Percentiles rank a stretch among this genome's conserved stretches.
phyloP scores from a whole-genome alignment of 1,140 invertebrate species.

The Sitodiplosis mosellana region DNA sequence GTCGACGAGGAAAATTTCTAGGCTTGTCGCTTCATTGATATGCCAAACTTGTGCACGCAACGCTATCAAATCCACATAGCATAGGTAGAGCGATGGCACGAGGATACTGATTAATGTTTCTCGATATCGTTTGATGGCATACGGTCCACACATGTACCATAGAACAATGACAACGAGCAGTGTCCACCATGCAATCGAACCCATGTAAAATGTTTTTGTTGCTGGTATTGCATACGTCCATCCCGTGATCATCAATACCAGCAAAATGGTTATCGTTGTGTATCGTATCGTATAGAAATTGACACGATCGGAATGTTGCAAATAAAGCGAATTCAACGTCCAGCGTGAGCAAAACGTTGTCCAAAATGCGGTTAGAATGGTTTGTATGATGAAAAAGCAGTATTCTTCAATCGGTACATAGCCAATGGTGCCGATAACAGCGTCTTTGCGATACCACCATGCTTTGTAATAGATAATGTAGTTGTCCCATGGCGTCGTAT shows the following conservation, averaged over 20 bases:
- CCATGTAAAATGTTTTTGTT: background rate
- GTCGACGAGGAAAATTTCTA: background rate
- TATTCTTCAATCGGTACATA: background rate
- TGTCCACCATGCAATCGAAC: background rate
- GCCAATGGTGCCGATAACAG: background rate
- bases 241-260: background rate
- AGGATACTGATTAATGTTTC: background rate
- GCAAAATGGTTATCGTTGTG: background rate
- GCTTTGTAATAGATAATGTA: background rate
- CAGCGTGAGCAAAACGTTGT: background rate
- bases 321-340: background rate
- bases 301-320: background rate
- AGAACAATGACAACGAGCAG: background rate
- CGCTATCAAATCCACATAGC: background rate
- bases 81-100: background rate
- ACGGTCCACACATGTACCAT: background rate
- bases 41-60: background rate
- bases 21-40: background rate
- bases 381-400: background rate
- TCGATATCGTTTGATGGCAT: background rate
- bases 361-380: background rate
- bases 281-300: background rate
- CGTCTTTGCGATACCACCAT: background rate
- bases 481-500: background rate
- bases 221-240: background rate